These are phyloP conservation scores for Chrysochloris asiatica DNA, from an alignment of 2,113 vertebrate genomes.

Conservation along the genomic window DNA sequence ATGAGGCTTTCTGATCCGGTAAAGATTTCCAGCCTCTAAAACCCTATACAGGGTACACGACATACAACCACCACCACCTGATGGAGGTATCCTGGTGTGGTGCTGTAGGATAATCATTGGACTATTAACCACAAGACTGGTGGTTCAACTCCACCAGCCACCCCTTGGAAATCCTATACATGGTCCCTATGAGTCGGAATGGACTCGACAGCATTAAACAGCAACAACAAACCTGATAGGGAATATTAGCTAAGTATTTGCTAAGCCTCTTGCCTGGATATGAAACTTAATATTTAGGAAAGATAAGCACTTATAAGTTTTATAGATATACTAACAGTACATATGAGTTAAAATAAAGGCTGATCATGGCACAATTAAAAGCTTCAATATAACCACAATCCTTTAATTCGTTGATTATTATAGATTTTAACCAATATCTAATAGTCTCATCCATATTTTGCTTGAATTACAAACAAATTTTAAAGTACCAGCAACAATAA, in stretches of 20 bases:
- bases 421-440: neutral
- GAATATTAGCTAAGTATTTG: neutral
- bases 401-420: neutral
- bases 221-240: no score
- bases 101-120: no score
- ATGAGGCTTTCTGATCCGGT: no score
- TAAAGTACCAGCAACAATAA: neutral
- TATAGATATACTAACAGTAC: neutral
- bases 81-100: no score
- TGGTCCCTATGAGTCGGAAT: no score
- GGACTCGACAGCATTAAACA: no score
- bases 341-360: neutral
- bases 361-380: neutral
- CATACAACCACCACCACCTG: no score
- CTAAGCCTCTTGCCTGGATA: neutral
- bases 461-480: slow-evolving; percentile 1
- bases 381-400: neutral
- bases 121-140: no score
- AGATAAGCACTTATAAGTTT: neutral
- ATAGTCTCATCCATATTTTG: neutral
- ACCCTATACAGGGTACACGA: no score
- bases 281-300: neutral
- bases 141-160: no score
- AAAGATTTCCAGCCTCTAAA: no score
- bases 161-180: no score